Evolutionary conservation across 2,888 invertebrate species (phyloP).

Genomic region (Brachyptera risi): DNA sequence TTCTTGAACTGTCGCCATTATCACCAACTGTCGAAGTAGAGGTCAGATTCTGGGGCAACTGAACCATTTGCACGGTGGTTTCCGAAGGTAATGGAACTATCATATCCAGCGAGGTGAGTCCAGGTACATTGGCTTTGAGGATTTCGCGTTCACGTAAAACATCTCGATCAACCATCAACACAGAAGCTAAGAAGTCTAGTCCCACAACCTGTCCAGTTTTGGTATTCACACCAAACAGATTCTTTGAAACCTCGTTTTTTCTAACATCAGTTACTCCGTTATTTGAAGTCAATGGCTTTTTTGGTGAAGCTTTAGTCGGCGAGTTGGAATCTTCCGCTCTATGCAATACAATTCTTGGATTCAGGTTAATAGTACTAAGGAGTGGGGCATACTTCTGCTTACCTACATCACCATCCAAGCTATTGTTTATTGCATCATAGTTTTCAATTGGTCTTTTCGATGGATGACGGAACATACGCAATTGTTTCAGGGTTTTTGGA

Average conservation of each 20-base stretch:
- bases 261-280: too few relatives aligned
- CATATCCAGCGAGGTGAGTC: constrained; percentile 56
- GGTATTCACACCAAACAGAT: too few relatives aligned
- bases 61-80: constrained; percentile 56
- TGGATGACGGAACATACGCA: constrained; percentile 51
- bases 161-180: neutral
- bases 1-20: neutral
- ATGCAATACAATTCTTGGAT: constrained; percentile 45
- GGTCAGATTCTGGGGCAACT: constrained; percentile 43
- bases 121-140: constrained; percentile 46
- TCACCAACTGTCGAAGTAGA: neutral
- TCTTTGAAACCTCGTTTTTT: too few relatives aligned
- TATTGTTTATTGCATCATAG: neutral
- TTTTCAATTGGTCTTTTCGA: constrained; percentile 38
- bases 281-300: neutral
- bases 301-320: neutral
- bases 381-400: constrained; percentile 38
- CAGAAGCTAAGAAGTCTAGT: neutral
- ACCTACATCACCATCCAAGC: neutral
- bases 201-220: neutral
- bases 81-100: constrained; percentile 51
- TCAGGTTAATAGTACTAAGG: constrained; percentile 45
- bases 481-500: constrained; percentile 50
- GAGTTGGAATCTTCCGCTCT: neutral
- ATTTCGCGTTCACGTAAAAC: neutral